Evolutionary conservation across 2,113 vertebrate genomes (phyloP).

Genomic region (Choloepus hoffmanni): DNA sequence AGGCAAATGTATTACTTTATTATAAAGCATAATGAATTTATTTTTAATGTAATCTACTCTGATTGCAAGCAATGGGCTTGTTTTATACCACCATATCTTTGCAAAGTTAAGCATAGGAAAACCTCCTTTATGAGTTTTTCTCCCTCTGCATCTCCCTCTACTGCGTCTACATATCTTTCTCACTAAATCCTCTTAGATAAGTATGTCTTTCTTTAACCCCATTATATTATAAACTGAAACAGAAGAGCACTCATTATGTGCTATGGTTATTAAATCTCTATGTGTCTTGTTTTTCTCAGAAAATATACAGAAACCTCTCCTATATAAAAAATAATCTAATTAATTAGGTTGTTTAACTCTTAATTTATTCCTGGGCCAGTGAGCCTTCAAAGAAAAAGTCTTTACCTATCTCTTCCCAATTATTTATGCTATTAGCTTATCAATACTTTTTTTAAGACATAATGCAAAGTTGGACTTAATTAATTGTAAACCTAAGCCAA

Average conservation of each 20-base stretch:
- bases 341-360: constrained; percentile 5
- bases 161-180: not conserved
- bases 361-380: not conserved
- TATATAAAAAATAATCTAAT: not conserved
- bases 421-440: constrained; percentile 27
- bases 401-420: not conserved
- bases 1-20: not conserved
- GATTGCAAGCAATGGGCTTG: not conserved
- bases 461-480: constrained; percentile 6
- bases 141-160: not conserved
- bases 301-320: not conserved
- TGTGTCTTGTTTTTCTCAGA: constrained; percentile 23
- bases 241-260: not conserved
- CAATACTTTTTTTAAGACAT: constrained; percentile 22
- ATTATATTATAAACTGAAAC: constrained; percentile 23
- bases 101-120: not conserved
- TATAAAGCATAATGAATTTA: not conserved
- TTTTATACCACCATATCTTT: not conserved
- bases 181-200: not conserved
- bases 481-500: constrained; percentile 11
- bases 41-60: not conserved
- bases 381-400: not conserved
- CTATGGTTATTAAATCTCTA: not conserved
- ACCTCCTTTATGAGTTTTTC: not conserved
- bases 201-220: not conserved